Evolutionary conservation across 2,888 invertebrate species (phyloP), one percentile per base, ranked within the genome.

Genomic region (Agrochola litura): DNA sequence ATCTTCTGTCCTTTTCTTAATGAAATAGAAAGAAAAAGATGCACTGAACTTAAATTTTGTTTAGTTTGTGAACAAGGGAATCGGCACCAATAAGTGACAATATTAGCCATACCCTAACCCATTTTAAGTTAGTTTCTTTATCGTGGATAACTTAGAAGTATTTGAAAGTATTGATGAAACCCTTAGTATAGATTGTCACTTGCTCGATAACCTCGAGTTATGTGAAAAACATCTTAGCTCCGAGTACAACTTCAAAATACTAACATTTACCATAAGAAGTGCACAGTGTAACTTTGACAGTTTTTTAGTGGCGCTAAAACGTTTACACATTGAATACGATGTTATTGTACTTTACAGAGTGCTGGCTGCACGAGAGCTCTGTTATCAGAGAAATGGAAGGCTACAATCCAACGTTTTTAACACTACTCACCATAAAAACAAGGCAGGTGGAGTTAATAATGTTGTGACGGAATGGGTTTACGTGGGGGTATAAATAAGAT

Each of bases 351-450:
- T 64, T 64, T 22, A 72, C 72, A 1, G 64, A 64, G 19, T 72
- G 72, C 12, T 54, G 72, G 72, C 63, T 72, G 19, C 63, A 64
- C 16, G 64, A 64, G 52, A n/a, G 19, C 19, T 72, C 64, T 19
- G 10, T 54, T 64, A 37, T 86, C 73, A 86, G 86, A 68, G 79
- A 86, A 83, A 52, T 41, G 30, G 52, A 54, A 61, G 74, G 64
- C 16, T 72, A 22, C n/a, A n/a, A n/a, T n/a, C n/a, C n/a, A 19
- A n/a, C 68, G 82, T 30, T 22, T 61, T 30, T 22, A 25, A n/a
- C n/a, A n/a, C n/a, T n/a, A n/a, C n/a, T n/a, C n/a, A n/a, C n/a
- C n/a, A n/a, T n/a, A n/a, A n/a, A n/a, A n/a, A n/a, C n/a, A n/a
- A n/a, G n/a, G n/a, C n/a, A n/a, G n/a, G n/a, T n/a, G n/a, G n/a